phyloP scores from a whole-genome alignment of 2,113 vertebrate species.

The Stictonetta naevosa region DNA sequence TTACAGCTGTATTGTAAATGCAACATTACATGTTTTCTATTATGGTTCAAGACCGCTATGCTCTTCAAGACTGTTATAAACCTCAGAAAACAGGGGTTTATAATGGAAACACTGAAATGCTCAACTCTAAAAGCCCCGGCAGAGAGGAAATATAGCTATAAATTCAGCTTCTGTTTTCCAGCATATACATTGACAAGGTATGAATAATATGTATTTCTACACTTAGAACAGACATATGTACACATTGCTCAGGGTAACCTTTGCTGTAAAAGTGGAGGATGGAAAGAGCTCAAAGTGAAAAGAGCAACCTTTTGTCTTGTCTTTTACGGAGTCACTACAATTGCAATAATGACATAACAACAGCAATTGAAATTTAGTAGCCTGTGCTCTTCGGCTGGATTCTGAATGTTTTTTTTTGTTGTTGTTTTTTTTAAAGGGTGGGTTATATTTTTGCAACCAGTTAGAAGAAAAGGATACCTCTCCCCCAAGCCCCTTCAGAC shows the following conservation, averaged over 20 bases:
- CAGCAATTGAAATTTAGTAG: constrained; percentile 16
- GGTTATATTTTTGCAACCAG: background rate
- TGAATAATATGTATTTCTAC: constrained; percentile 38
- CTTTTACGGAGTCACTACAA: constrained; percentile 17
- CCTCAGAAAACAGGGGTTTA: constrained; percentile 46
- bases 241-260: constrained; percentile 29
- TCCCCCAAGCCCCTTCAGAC: background rate
- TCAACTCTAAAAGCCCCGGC: background rate
- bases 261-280: background rate
- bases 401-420: background rate
- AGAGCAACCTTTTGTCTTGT: constrained; percentile 23
- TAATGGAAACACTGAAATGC: constrained; percentile 44
- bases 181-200: constrained; percentile 21
- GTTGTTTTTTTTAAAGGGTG: background rate
- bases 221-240: constrained; percentile 19
- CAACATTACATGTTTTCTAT: constrained; percentile 19
- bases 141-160: constrained; percentile 43
- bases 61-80: constrained; percentile 57
- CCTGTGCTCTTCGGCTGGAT: background rate
- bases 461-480: background rate
- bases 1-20: constrained; percentile 52
- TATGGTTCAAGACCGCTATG: constrained; percentile 15
- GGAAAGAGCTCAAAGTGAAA: constrained; percentile 11
- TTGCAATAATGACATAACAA: constrained; percentile 11
- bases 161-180: constrained; percentile 54